phyloP scores from a whole-genome alignment of 30 jellyfish, hydroid and myxozoan species.

The Aurelia coerulea region DNA sequence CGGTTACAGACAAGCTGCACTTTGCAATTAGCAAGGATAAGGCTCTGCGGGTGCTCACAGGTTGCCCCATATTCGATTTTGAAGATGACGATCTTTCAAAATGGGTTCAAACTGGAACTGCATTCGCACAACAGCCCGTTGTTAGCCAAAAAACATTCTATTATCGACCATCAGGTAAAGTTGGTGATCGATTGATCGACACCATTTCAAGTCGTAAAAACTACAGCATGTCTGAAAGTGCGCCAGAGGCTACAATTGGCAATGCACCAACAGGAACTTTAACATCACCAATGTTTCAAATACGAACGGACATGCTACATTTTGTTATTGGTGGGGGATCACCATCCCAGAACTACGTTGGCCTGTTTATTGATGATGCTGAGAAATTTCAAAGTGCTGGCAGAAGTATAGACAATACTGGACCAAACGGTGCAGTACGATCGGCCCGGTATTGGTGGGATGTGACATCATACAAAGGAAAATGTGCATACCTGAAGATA shows the following conservation, averaged over 20 bases:
- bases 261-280: slow-evolving; percentile 45
- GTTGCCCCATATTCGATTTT: slow-evolving; percentile 68
- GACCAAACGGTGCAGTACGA: neutral
- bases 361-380: slow-evolving; percentile 23
- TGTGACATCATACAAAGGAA: slow-evolving; percentile 15
- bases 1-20: neutral
- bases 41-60: slow-evolving; percentile 8
- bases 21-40: slow-evolving; percentile 20
- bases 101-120: slow-evolving; percentile 61
- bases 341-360: slow-evolving; percentile 22
- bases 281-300: slow-evolving; percentile 60
- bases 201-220: slow-evolving; percentile 25
- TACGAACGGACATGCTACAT: slow-evolving; percentile 36
- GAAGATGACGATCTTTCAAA: slow-evolving; percentile 41
- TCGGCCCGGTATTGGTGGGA: slow-evolving; percentile 61
- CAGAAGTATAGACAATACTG: neutral
- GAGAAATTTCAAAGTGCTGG: slow-evolving; percentile 29
- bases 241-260: slow-evolving; percentile 16
- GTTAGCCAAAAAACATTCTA: neutral
- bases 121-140: slow-evolving; percentile 51
- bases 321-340: slow-evolving; percentile 62
- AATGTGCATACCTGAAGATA: slow-evolving; percentile 44
- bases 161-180: slow-evolving; percentile 21
- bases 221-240: slow-evolving; percentile 19
- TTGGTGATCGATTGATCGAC: slow-evolving; percentile 44